Evolutionary conservation across 2,797 vertebrate genomes (phyloP).

Genomic region (Masticophis lateralis): DNA sequence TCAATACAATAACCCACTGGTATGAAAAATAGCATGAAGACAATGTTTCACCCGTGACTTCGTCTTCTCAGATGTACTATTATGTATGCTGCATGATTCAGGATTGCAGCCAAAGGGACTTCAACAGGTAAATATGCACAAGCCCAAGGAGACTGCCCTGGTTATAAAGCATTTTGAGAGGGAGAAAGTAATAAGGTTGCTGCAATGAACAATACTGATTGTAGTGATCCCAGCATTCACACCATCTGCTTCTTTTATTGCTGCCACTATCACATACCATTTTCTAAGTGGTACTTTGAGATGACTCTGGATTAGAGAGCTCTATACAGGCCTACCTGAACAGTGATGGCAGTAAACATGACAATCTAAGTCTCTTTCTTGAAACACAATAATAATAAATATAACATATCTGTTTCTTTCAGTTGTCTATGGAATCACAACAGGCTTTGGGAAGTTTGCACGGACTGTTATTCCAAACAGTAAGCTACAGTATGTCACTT

Average conservation of each 20-base stretch:
- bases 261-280: background rate
- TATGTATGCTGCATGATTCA: background rate
- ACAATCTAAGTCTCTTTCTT: background rate
- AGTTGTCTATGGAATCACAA: slow-evolving; percentile 99
- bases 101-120: background rate
- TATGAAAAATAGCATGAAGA: background rate
- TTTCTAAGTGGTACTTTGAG: background rate
- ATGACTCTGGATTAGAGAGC: background rate
- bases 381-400: background rate
- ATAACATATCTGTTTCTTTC: slow-evolving; percentile 39
- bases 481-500: slow-evolving; percentile 85
- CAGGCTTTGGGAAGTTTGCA: slow-evolving; percentile 98
- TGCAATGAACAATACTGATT: background rate
- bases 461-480: slow-evolving; percentile 89
- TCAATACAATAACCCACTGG: background rate
- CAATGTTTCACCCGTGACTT: background rate
- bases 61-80: background rate
- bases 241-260: background rate
- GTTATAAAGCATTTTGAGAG: background rate
- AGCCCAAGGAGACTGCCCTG: background rate
- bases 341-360: background rate
- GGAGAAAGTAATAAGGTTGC: background rate
- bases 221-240: background rate
- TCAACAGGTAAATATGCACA: background rate
- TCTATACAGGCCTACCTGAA: background rate